Percentiles rank a stretch among this genome's conserved stretches.
phyloP scores from a whole-genome alignment of 2,888 invertebrate genomes.

The Hyposoter didymator region DNA sequence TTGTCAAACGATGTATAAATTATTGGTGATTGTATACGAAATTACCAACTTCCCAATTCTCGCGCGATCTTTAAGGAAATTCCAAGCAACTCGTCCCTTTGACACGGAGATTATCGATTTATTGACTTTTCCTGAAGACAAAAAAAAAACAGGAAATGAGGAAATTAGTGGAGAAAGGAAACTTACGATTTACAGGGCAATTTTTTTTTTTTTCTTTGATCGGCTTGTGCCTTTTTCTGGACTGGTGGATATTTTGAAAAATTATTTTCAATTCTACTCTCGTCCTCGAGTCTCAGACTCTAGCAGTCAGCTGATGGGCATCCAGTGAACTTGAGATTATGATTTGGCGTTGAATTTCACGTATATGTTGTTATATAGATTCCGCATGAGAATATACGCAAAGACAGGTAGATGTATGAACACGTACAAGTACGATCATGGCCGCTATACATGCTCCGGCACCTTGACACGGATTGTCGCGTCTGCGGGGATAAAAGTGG shows the following conservation, averaged over 20 bases:
- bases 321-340: not conserved
- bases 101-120: not conserved
- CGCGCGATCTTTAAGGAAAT: not conserved
- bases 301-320: not conserved
- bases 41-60: not conserved
- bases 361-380: not conserved
- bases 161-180: not conserved
- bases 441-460: conserved; percentile 74
- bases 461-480: conserved; percentile 81
- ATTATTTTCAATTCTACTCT: not conserved
- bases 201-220: too few species aligned
- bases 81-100: not conserved
- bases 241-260: not conserved
- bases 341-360: conserved; percentile 11
- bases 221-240: too few species aligned
- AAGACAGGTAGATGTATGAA: conserved; percentile 52
- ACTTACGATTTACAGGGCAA: not conserved
- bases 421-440: conserved; percentile 74
- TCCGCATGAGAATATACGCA: conserved; percentile 19
- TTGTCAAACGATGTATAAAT: not conserved
- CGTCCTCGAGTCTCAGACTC: not conserved
- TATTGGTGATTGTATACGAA: conserved; percentile 2
- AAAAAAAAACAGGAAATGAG: not conserved
- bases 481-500: conserved; percentile 52
- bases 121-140: not conserved